Evolutionary conservation across 2,113 vertebrate species (phyloP).

Genomic region (Engraulis encrasicolus): DNA sequence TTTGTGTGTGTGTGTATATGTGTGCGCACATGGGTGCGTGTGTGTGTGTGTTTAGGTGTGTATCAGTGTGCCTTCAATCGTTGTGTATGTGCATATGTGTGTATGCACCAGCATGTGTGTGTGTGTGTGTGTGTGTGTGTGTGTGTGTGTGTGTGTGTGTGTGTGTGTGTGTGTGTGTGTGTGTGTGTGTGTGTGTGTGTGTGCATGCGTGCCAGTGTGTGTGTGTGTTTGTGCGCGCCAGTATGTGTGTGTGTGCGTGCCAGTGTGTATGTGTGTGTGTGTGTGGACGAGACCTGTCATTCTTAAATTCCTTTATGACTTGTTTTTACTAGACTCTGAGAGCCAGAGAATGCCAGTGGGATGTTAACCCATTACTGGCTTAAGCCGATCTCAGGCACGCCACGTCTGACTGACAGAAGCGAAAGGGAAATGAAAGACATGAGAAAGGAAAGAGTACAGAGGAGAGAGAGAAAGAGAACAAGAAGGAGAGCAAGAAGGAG

Average conservation of each 20-base stretch:
- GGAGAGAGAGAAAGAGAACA: too few relatives aligned
- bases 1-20: too few relatives aligned
- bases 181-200: slow-evolving; percentile 21
- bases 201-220: not conserved
- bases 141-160: slow-evolving; percentile 1
- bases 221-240: not conserved
- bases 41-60: too few relatives aligned
- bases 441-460: too few relatives aligned
- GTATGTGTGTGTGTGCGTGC: slow-evolving; percentile 7
- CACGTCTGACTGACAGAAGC: not conserved
- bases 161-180: not conserved
- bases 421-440: not conserved
- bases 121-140: not conserved
- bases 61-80: too few relatives aligned
- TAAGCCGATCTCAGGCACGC: not conserved
- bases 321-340: slow-evolving; percentile 16
- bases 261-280: slow-evolving; percentile 22
- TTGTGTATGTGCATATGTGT: too few relatives aligned
- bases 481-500: too few relatives aligned
- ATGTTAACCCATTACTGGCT: slow-evolving; percentile 20
- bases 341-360: not conserved
- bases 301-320: slow-evolving; percentile 16
- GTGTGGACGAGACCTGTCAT: not conserved
- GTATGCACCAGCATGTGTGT: too few relatives aligned
- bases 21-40: too few relatives aligned